phyloP scores from a whole-genome alignment of 2,113 vertebrate genomes.

The Martes martes region DNA sequence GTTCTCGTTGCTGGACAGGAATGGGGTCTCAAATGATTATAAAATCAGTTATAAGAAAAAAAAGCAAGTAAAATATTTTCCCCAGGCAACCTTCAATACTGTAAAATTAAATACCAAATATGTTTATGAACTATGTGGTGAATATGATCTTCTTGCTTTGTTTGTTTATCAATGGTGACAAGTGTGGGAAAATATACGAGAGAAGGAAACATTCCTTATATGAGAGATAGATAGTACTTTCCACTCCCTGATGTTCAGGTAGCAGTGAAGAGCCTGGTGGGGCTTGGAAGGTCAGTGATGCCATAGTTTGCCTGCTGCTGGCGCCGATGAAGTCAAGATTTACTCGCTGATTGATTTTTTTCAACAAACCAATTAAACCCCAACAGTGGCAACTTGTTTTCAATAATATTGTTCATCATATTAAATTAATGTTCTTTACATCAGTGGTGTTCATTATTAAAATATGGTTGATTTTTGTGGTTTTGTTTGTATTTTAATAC shows the following conservation, averaged over 20 bases:
- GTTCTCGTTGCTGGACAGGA: not conserved
- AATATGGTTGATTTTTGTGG: not conserved
- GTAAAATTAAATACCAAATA: not conserved
- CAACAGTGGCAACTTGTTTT: not conserved
- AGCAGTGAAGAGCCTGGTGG: not conserved
- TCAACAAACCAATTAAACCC: not conserved
- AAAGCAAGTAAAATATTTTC: not conserved
- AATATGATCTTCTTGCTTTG: not conserved
- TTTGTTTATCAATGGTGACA: not conserved
- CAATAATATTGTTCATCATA: slow-evolving; percentile 6
- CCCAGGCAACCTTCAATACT: not conserved
- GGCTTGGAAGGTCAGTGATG: not conserved
- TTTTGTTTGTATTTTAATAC: not conserved
- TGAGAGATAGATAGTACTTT: not conserved
- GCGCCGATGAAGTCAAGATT: not conserved
- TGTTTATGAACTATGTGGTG: not conserved
- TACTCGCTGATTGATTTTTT: not conserved
- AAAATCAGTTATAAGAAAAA: not conserved
- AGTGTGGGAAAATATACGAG: not conserved
- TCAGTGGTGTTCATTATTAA: slow-evolving; percentile 33
- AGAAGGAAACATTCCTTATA: not conserved
- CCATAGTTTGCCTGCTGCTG: not conserved
- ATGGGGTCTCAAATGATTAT: not conserved
- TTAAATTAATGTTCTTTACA: not conserved
- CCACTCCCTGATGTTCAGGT: not conserved